These are phyloP conservation scores for Ictidomys tridecemlineatus DNA, from an alignment of 2,113 vertebrate species.

Conservation along the genomic window DNA sequence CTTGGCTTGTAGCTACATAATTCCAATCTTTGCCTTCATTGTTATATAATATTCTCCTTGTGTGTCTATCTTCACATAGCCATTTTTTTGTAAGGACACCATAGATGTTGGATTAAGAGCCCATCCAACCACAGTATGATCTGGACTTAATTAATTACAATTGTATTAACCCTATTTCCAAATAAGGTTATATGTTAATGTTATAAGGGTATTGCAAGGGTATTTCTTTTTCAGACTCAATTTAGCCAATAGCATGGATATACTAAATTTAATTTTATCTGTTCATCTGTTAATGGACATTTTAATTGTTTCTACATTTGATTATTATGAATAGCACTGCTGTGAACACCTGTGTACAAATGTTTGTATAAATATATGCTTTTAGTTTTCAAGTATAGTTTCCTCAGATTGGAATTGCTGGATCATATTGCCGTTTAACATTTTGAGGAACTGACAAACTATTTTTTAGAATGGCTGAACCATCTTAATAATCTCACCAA, in stretches of 20 bases:
- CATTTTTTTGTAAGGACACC: background rate
- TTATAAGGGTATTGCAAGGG: background rate
- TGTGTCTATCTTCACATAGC: background rate
- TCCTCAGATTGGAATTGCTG: background rate
- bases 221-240: background rate
- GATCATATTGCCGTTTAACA: background rate
- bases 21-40: background rate
- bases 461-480: background rate
- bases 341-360: too few relatives aligned
- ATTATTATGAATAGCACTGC: too few relatives aligned
- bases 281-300: background rate
- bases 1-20: background rate
- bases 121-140: background rate
- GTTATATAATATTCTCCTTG: background rate
- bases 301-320: too few relatives aligned
- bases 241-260: background rate
- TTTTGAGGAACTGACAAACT: slow-evolving; percentile 34
- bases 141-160: background rate
- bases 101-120: background rate
- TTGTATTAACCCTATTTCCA: background rate
- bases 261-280: slow-evolving; percentile 25
- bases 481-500: background rate
- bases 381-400: slow-evolving; percentile 22
- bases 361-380: background rate
- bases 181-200: background rate